Percentiles rank a stretch among this genome's conserved stretches.
These are phyloP conservation scores for Phataginus tricuspis DNA, from an alignment of 2,797 vertebrate genomes.

Conservation along the genomic window DNA sequence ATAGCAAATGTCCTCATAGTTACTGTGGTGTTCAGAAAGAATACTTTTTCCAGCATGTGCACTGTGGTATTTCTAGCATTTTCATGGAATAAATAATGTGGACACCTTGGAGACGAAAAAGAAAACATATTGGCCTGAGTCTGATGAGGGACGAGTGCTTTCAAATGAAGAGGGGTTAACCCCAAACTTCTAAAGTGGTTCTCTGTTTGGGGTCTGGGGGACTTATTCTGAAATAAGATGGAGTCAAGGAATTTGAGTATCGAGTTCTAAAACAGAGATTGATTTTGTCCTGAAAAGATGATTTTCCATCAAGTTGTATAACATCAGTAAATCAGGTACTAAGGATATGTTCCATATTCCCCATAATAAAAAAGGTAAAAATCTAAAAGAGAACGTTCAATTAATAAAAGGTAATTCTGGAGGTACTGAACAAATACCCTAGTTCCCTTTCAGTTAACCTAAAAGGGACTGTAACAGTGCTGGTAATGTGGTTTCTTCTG, in stretches of 20 bases:
- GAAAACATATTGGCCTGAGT: background rate
- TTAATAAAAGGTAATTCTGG: background rate
- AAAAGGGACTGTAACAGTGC: background rate
- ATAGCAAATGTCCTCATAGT: background rate
- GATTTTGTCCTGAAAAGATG: background rate
- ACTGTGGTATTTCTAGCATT: background rate
- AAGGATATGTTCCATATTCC: background rate
- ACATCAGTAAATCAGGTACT: background rate
- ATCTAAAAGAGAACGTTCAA: background rate
- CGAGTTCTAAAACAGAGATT: background rate
- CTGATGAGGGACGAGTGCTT: background rate
- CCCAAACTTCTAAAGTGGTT: background rate
- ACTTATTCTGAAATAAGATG: background rate
- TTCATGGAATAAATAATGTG: background rate
- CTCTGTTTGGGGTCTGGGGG: accelerated
- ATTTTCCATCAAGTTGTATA: background rate
- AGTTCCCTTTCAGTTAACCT: background rate
- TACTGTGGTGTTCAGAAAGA: background rate
- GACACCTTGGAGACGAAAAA: background rate
- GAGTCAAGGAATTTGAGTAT: background rate
- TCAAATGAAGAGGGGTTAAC: background rate
- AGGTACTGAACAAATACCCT: background rate
- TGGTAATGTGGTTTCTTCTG: background rate
- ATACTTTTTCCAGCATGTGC: background rate
- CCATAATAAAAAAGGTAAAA: background rate